phyloP scores from a whole-genome alignment of 2,113 vertebrate species.

The Sakesphorus luctuosus region DNA sequence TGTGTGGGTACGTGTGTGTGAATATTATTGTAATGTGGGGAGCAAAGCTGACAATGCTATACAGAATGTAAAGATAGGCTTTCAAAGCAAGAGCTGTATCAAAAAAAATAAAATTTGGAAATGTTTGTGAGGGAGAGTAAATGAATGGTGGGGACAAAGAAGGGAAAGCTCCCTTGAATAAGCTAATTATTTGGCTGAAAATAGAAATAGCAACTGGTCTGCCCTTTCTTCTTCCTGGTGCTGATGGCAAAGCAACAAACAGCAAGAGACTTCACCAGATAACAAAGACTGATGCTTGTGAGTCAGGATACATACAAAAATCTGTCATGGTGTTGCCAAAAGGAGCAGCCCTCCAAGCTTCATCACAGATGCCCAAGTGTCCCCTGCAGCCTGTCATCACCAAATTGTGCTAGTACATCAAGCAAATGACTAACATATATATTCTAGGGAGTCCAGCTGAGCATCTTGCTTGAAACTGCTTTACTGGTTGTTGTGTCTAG shows the following conservation, averaged over 20 bases:
- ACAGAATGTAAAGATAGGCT: not conserved
- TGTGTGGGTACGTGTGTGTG: not conserved
- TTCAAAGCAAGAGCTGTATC: not conserved
- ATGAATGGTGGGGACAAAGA: not conserved
- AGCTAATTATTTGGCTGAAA: not conserved
- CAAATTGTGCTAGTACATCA: not conserved
- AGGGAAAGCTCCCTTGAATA: not conserved
- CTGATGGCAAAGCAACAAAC: not conserved
- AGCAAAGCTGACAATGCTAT: not conserved
- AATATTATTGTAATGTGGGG: fast-evolving
- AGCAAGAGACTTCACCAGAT: not conserved
- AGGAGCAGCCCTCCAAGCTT: not conserved
- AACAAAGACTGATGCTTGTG: not conserved
- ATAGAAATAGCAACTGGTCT: not conserved
- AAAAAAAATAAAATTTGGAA: not conserved
- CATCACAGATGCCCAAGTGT: not conserved
- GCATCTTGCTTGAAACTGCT: not conserved
- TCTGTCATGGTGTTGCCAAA: not conserved
- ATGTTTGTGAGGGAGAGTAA: not conserved
- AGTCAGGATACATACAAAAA: not conserved
- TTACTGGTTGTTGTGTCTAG: not conserved
- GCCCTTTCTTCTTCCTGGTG: not conserved
- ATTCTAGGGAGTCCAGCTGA: not conserved
- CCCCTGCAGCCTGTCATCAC: not conserved
- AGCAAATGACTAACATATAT: not conserved